Conservation (phyloP, 2,888 invertebrate genomes). For the Tethea ocularis region DNA sequence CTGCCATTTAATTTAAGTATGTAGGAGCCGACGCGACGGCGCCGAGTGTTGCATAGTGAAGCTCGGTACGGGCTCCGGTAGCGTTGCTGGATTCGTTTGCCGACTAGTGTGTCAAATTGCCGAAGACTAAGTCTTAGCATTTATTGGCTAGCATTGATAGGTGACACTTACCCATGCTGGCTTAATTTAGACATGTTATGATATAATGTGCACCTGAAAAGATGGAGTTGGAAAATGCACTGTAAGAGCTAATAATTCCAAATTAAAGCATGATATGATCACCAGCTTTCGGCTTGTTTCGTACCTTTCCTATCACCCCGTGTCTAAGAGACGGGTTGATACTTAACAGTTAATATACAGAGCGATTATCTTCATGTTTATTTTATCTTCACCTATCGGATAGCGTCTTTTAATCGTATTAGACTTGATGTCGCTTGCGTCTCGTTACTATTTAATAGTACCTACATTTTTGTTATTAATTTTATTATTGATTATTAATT, state of each 20-base stretch:
- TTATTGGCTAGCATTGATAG: constrained; percentile 12
- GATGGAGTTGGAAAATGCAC: constrained; percentile 6
- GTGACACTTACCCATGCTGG: neutral
- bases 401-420: constrained; percentile 30
- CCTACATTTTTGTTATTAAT: constrained; percentile 52
- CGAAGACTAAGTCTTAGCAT: constrained; percentile 8
- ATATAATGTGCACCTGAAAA: neutral
- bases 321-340: neutral
- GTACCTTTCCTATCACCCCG: neutral
- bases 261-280: neutral
- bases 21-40: constrained; percentile 17
- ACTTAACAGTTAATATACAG: constrained; percentile 18
- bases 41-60: constrained; percentile 7
- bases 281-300: constrained; percentile 5
- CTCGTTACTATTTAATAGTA: constrained; percentile 45
- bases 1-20: constrained; percentile 53
- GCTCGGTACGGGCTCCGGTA: constrained; percentile 19
- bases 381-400: constrained; percentile 13
- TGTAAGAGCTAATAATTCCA: neutral
- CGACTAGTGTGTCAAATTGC: constrained; percentile 31
- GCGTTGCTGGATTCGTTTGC: constrained; percentile 30
- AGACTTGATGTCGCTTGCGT: constrained; percentile 45
- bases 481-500: constrained; percentile 43
- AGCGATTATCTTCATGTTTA: constrained; percentile 29
- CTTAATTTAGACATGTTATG: neutral